Evolutionary conservation across 1,140 invertebrate species (phyloP), one percentile per base, ranked within the genome.

Genomic region (Drosophila equinoxialis): DNA sequence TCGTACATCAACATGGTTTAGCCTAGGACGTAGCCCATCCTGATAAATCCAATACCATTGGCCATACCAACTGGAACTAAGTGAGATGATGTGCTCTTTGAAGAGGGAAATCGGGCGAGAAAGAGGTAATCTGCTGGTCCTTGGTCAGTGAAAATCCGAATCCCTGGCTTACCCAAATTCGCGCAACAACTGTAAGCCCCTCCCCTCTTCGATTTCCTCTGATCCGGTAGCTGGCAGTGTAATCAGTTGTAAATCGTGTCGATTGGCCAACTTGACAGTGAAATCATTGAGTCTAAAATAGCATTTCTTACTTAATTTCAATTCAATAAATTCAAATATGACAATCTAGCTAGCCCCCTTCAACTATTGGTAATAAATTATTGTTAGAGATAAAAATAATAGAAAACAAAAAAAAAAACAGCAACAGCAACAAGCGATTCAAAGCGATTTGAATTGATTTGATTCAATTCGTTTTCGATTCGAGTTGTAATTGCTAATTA

Each of bases 321-420:
- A 51, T 51, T 23, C 45, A 51, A 51, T 51, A 51, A 51, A 51
- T 51, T 51, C 45, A 51, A 51, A 51, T 51, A 51, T 51, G 45
- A 51, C 45, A 83, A 78, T 84, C 81, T 30, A 84, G 67, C 73
- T 55, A 63, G 65, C 67, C 17, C 72, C 30, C 30, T 30, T 30
- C 10, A 83, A 84, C 83, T 83, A 83, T 81, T 77, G 60, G 60
- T 73, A 83, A 83, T 83, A 79, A 84, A 77, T 83, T 82, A 82
- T 51, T 35, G 35, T 58, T 58, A 13, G n/a, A 58, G 55, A 33
- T 58, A 17, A 58, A 58, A 82, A 82, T 75, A 78, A 82, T 83
- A 1, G 14, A 51, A 20, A 51, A 51, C 8, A 3, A 51, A 51
- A 10, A 51, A 23, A 81, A 84, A 67, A 73, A 59, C 55, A 51